Evolutionary conservation across 2,113 vertebrate species (phyloP), one percentile per base, ranked within the genome.

Genomic region (Plestiodon gilberti): DNA sequence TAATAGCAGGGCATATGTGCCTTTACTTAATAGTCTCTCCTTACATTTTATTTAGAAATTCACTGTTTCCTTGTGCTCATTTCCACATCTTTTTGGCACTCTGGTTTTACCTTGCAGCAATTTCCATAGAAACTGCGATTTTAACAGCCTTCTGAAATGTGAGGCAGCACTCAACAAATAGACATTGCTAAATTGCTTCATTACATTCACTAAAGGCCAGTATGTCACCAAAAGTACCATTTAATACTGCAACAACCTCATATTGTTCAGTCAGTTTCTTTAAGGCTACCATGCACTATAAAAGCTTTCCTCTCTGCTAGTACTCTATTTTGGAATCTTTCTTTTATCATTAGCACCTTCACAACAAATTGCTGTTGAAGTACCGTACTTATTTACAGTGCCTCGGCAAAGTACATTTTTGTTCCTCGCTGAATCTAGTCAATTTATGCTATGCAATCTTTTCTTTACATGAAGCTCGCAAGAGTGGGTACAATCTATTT

Each of bases 121-220:
- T 94, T 95, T 94, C 93, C 92, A 94, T 94, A 95, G 92, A 95
- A 95, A 94, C 91, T 61, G 90, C 30, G 71, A 88, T 93, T 93
- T 90, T 84, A 71, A 81, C 86, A 89, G 90, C 89, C 87, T 93
- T 89, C 75, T 85, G 81, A 89, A 85, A 90, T 88, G 81, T 87
- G 78, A 82, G 78, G 85, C 80, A 74, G 79, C 59, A 76, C 85
- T 89, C 89, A 83, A 87, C 90, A 90, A 89, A 89, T 81, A 88
- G 76, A 77, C 81, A 38, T 64, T n/a, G 82, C 52, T 91, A 61
- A 89, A 92, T 85, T 90, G 83, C 84, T 93, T 92, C 83, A 91
- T 84, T 75, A 86, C 38, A 61, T 81, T 18, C 57, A 74, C 67
- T 64, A 79, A 84, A 90, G 88, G 75, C 81, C 38, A 88, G 73